Evolutionary conservation across 2,888 invertebrate species (phyloP), one percentile per base, ranked within the genome.

Genomic region (Pyrochroa serraticornis): DNA sequence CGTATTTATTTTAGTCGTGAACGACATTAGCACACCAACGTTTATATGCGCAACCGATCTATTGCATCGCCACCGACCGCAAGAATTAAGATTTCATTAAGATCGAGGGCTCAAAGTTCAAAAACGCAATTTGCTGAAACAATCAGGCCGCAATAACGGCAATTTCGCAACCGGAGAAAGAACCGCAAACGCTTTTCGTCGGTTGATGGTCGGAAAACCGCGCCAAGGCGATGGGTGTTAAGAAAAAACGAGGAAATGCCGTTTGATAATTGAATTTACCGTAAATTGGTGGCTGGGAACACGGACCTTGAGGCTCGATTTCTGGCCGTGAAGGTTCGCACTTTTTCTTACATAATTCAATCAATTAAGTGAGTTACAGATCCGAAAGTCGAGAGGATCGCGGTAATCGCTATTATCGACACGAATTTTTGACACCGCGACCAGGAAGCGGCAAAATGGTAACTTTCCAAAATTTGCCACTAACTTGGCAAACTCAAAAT

Each of bases 1-100:
- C 39, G 39, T 45, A 41, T 56, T 58, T 58, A 58, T 58, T 53
- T 49, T 39, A 43, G 48, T 58, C 58, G 58, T 58, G 58, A 53
- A 58, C 49, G 37, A 52, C 48, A 53, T 58, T 58, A 53, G 58
- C 58, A 58, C 46, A 52, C 47, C 36, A 30, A 45, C 39, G 10
- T 43, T 35, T 30, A 9, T 47, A 44, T 45, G 38, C 43, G 56
- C 50, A 51, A 57, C 35, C 50, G 44, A 57, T 43, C 46, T 57
- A 57, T 57, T 57, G 42, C 51, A 49, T 37, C 13, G 34, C 12
- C 45, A 44, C 12, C 10, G 22, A 44, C 42, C 6, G n/a, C 8
- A 43, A 43, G 37, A 22, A 37, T 43, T 41, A 43, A 48, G 44
- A 49, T 56, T 56, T 49, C 56, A 49, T 49, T 50, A 49, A 37